phyloP scores from a whole-genome alignment of 2,113 vertebrate genomes.

The Rissa tridactyla region DNA sequence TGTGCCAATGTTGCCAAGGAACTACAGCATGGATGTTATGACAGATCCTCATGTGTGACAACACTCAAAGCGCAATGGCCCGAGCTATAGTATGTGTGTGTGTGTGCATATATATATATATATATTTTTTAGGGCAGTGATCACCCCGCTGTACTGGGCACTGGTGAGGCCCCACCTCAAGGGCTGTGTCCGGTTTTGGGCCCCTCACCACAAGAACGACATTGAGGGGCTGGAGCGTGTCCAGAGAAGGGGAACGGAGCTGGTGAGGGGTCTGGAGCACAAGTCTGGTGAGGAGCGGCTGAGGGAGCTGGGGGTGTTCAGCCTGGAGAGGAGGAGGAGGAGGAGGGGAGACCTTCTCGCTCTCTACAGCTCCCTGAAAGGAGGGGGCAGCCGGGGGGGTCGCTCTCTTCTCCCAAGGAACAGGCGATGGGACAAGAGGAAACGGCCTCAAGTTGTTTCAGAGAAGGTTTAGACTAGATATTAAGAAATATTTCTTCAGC shows the following conservation, averaged over 20 bases:
- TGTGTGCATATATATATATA: not conserved
- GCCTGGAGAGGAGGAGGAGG: not conserved
- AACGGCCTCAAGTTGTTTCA: not conserved
- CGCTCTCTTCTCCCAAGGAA: not conserved
- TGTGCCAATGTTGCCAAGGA: conserved; percentile 14
- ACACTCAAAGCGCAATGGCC: not conserved
- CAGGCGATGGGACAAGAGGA: not conserved
- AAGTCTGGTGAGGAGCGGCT: not conserved
- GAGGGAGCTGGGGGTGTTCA: not conserved
- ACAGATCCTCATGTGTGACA: not conserved
- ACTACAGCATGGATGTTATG: not conserved
- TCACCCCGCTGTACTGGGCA: not conserved
- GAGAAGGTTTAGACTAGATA: not conserved
- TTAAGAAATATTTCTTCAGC: not conserved
- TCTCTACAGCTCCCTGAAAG: not conserved
- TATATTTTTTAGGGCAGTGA: not conserved
- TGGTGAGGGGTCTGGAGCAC: not conserved
- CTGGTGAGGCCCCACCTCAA: not conserved
- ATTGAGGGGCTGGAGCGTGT: not conserved
- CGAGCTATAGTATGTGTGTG: accelerated
- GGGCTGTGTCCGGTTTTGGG: not conserved
- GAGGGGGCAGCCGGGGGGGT: not conserved
- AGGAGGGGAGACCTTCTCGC: not conserved
- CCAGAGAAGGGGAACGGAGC: not conserved
- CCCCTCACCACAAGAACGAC: not conserved